Percentiles rank a stretch among this genome's conserved stretches.
Evolutionary conservation across 2,888 invertebrate genomes (phyloP).

Genomic region (Ophion ellenae): DNA sequence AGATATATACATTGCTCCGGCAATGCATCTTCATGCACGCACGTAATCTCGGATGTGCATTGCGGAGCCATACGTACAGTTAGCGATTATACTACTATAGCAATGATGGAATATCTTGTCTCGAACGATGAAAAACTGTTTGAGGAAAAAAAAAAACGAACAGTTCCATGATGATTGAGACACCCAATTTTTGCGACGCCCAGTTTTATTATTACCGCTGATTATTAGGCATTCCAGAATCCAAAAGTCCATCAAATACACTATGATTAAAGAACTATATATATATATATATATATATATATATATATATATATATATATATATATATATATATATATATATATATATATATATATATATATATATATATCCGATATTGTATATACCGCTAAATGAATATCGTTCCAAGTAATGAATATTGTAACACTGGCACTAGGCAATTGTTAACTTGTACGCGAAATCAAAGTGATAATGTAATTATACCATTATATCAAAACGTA

Average conservation of each 20-base stretch:
- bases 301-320: conserved; percentile 59
- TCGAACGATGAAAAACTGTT: conserved; percentile 34
- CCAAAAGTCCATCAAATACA: conserved; percentile 77
- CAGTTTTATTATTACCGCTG: conserved; percentile 74
- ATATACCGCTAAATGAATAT: conserved; percentile 80
- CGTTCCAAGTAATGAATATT: conserved; percentile 79
- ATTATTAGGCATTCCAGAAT: conserved; percentile 82
- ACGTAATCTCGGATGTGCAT: conserved; percentile 14
- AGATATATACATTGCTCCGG: background rate
- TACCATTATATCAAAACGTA: conserved; percentile 66
- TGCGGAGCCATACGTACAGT: conserved; percentile 30
- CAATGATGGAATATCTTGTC: conserved; percentile 26
- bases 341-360: conserved; percentile 30
- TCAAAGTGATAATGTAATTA: conserved; percentile 72
- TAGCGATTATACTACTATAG: conserved; percentile 17
- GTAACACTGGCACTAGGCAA: conserved; percentile 71
- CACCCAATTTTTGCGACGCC: conserved; percentile 74
- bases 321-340: conserved; percentile 34
- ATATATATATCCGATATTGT: conserved; percentile 75
- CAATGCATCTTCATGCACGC: too few relatives aligned
- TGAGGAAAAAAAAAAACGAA: conserved; percentile 21
- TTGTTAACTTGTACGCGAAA: conserved; percentile 71
- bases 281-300: conserved; percentile 39
- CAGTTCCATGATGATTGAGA: conserved; percentile 75
- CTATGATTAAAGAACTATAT: conserved; percentile 75